These are phyloP conservation scores for Molorchus minor DNA, from an alignment of 2,888 invertebrate genomes.

Conservation along the genomic window DNA sequence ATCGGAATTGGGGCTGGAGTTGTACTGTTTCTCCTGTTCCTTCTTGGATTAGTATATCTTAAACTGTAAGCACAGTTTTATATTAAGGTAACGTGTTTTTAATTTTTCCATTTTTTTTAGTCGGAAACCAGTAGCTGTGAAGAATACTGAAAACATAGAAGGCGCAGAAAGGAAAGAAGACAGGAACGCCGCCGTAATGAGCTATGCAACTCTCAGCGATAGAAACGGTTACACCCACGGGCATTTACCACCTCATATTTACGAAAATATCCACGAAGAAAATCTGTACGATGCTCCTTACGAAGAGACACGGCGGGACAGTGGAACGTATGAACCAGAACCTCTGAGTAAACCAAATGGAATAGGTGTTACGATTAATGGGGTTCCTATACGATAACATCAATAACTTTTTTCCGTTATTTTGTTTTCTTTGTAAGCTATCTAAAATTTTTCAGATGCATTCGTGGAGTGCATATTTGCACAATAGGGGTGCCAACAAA, in stretches of 20 bases:
- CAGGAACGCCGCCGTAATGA: slow-evolving; percentile 88
- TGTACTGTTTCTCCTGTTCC: slow-evolving; percentile 79
- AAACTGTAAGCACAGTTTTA: slow-evolving; percentile 82
- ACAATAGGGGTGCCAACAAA: too few species aligned
- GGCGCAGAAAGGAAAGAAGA: slow-evolving; percentile 88
- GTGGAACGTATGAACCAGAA: slow-evolving; percentile 73
- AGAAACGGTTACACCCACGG: slow-evolving; percentile 63
- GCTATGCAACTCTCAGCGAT: slow-evolving; percentile 84
- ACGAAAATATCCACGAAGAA: slow-evolving; percentile 73
- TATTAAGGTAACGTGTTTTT: too few species aligned
- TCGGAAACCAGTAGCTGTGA: slow-evolving; percentile 85
- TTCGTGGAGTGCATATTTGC: too few species aligned
- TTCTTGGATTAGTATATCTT: slow-evolving; percentile 82
- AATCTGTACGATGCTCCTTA: slow-evolving; percentile 82
- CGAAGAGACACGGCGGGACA: slow-evolving; percentile 69
- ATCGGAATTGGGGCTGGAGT: slow-evolving; percentile 87
- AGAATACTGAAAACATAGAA: slow-evolving; percentile 88
- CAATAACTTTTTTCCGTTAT: too few species aligned
- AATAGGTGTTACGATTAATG: slow-evolving; percentile 85
- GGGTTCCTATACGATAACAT: slow-evolving; percentile 81
- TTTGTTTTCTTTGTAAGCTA: too few species aligned
- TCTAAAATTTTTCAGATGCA: too few species aligned
- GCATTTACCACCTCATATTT: slow-evolving; percentile 63
- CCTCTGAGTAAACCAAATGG: slow-evolving; percentile 66
- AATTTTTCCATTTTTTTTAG: slow-evolving; percentile 65